Conservation (phyloP, 2,888 invertebrate species). For the Eueremaeus valkanovi region DNA sequence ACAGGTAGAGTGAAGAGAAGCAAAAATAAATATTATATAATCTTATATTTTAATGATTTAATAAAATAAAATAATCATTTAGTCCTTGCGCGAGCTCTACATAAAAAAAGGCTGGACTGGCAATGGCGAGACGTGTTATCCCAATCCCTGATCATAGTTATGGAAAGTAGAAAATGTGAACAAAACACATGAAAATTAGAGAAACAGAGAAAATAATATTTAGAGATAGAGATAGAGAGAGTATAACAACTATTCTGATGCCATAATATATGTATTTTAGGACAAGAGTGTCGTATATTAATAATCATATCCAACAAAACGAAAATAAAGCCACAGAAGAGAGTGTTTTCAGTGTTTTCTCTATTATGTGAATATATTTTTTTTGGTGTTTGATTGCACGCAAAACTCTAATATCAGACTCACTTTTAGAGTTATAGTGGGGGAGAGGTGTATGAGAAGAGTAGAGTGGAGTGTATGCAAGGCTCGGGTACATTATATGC, state of each 20-base stretch:
- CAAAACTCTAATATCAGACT: conserved; percentile 1
- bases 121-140: not conserved
- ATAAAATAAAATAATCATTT: conserved; percentile 1
- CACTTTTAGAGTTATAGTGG: too few relatives aligned
- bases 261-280: conserved; percentile 21
- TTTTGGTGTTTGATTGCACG: conserved; percentile 10
- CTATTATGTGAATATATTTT: not conserved
- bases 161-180: not conserved
- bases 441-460: too few relatives aligned
- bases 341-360: not conserved
- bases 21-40: not conserved
- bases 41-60: not conserved
- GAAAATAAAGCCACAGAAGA: not conserved
- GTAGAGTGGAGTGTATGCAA: too few relatives aligned
- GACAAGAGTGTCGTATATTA: not conserved
- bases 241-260: not conserved
- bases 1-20: not conserved
- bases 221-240: not conserved
- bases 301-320: not conserved
- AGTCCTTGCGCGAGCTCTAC: not conserved
- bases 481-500: too few relatives aligned
- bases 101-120: conserved; percentile 8
- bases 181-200: not conserved
- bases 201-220: not conserved
- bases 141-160: not conserved